Conservation (phyloP, 2,888 invertebrate genomes). For the Drosophila nigricruria region DNA sequence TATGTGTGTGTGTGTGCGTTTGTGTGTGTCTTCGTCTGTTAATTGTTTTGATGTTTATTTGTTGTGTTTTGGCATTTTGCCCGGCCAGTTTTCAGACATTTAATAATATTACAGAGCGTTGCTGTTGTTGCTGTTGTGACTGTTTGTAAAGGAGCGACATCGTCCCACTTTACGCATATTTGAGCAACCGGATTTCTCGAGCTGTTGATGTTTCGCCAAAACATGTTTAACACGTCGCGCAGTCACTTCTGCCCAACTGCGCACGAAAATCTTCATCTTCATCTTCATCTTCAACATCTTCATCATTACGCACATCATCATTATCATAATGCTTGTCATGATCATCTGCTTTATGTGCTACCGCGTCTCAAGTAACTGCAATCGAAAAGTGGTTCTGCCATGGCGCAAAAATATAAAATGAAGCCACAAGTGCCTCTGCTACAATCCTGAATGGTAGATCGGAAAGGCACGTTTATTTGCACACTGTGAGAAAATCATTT, state of each 20-base stretch:
- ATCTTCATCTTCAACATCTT: conserved; percentile 17
- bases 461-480: conserved; percentile 22
- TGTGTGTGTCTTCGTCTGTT: conserved; percentile 48
- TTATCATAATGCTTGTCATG: conserved; percentile 12
- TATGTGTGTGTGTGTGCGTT: neutral
- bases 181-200: conserved; percentile 72
- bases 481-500: conserved; percentile 7
- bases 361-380: conserved; percentile 38
- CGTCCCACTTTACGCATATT: conserved; percentile 81
- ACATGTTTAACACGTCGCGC: conserved; percentile 76
- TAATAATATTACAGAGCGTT: conserved; percentile 59
- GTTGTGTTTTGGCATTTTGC: conserved; percentile 78
- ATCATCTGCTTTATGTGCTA: conserved; percentile 30
- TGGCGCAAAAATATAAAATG: conserved; percentile 6
- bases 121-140: conserved; percentile 34
- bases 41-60: conserved; percentile 69
- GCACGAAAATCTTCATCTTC: conserved; percentile 57
- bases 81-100: conserved; percentile 70
- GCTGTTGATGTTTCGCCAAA: conserved; percentile 48
- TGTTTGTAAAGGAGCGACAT: conserved; percentile 77
- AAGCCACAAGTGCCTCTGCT: conserved; percentile 18
- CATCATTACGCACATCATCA: conserved; percentile 36
- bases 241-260: conserved; percentile 36
- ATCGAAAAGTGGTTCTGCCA: conserved; percentile 72
- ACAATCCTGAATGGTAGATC: conserved; percentile 37